A percentile compares a stretch with the other conserved stretches of the same genome.
These are phyloP conservation scores for Mus spretus DNA, from an alignment of 2,797 vertebrate genomes.

Conservation along the genomic window DNA sequence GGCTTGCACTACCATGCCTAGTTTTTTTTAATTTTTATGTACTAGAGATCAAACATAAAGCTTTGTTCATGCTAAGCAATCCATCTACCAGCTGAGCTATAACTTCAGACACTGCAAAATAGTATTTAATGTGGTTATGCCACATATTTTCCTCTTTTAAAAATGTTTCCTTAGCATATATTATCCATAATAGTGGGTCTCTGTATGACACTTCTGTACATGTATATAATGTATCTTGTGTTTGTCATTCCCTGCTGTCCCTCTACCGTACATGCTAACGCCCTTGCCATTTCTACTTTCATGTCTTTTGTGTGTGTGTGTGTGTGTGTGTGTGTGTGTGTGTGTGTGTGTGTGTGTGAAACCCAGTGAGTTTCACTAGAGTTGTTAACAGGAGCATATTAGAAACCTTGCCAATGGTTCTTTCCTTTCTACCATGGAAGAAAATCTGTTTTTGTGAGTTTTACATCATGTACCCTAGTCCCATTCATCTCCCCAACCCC, in stretches of 20 bases:
- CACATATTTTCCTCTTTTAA: not conserved
- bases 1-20: not conserved
- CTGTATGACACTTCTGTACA: not conserved
- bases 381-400: not conserved
- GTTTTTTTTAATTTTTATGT: not conserved
- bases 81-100: not conserved
- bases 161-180: slow-evolving; percentile 13
- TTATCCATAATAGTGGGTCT: not conserved
- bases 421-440: not conserved
- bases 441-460: not conserved
- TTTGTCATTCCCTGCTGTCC: not conserved
- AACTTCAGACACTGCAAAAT: not conserved
- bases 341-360: not conserved
- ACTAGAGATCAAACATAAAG: not conserved
- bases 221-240: not conserved
- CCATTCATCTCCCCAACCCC: too few relatives aligned
- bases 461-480: too few relatives aligned
- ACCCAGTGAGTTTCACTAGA: not conserved
- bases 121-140: slow-evolving; percentile 4
- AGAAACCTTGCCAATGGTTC: not conserved
- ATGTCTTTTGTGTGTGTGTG: not conserved
- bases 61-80: not conserved
- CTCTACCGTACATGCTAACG: not conserved
- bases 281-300: not conserved
- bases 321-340: not conserved